Evolutionary conservation across 2,797 vertebrate species (phyloP), one percentile per base, ranked within the genome.

Genomic region (Cryptoblepharus egeriae): DNA sequence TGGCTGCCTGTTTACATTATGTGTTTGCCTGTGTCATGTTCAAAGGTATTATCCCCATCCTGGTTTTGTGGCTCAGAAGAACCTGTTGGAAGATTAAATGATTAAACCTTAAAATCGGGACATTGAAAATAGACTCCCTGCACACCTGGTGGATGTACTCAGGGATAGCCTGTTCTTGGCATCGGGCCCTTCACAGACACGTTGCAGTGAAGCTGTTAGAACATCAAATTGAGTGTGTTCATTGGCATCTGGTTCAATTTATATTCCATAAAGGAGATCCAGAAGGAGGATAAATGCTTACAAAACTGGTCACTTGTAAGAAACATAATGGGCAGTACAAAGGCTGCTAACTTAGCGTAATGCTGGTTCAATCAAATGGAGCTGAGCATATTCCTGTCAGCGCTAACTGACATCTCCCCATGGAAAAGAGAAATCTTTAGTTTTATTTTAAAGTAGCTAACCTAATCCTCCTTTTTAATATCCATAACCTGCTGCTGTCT

Each of bases 1-100:
- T 86, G 86, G 87, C 80, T 90, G 85, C 87, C 87, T 90, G 24
- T 93, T 92, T 92, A 80, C 82, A 88, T 90, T 93, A 92, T 8
- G 92, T 86, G 93, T 92, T 92, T 86, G 58, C 72, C 49, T 77
- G 87, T 65, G 85, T 91, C 45, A 63, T 42, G 88, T 63, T 82
- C 72, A 78, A 88, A 88, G 30, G 4, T 71, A 28, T 61, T 20
- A 35, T 18, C 35, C 49, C 22, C 67, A 89, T 75, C 91, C 82
- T 88, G 89, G 85, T 88, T 90, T n/a, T 93, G 61, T 92, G 83
- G 69, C 72, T 84, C 61, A 80, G 86, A 12, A 69, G 63, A 52
- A 77, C 30, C 35, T 74, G 28, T 75, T 78, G 77, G 82, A 91
- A 93, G 85, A 93, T 85, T 79, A 91, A 92, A 30, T 84, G 74